Conservation (phyloP, 2,797 vertebrate genomes). For the Basileuterus tristriatus region DNA sequence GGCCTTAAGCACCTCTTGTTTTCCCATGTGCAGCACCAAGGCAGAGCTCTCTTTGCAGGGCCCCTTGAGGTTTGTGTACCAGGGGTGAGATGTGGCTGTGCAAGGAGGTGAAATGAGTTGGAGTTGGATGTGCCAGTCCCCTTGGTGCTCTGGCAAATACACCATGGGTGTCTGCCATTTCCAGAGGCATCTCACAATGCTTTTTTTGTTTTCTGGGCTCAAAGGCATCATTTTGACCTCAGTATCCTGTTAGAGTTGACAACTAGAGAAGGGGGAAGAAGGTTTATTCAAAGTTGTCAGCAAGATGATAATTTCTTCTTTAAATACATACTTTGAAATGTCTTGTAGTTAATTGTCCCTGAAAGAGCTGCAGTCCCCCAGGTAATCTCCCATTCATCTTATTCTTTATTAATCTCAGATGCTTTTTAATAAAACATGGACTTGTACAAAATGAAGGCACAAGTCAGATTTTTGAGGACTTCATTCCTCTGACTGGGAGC, state of each 20-base stretch:
- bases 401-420: background rate
- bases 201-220: background rate
- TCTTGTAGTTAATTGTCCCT: slow-evolving; percentile 42
- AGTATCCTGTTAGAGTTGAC: slow-evolving; percentile 1
- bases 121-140: background rate
- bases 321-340: slow-evolving; percentile 36
- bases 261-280: background rate
- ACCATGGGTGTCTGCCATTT: background rate
- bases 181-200: background rate
- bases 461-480: slow-evolving; percentile 34
- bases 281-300: slow-evolving; percentile 30
- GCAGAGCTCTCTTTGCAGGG: background rate
- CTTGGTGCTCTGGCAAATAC: background rate
- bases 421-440: slow-evolving; percentile 57
- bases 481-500: slow-evolving; percentile 26
- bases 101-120: background rate
- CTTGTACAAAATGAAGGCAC: slow-evolving; percentile 14
- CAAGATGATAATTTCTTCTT: slow-evolving; percentile 35
- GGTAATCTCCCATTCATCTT: slow-evolving; percentile 40
- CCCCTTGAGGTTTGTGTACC: background rate
- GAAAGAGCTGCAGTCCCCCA: slow-evolving; percentile 53
- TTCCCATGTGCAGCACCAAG: background rate
- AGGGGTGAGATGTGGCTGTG: background rate
- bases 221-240: background rate
- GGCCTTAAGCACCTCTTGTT: background rate